Evolutionary conservation across 1,140 invertebrate genomes (phyloP).

Genomic region (Drosophila tani): DNA sequence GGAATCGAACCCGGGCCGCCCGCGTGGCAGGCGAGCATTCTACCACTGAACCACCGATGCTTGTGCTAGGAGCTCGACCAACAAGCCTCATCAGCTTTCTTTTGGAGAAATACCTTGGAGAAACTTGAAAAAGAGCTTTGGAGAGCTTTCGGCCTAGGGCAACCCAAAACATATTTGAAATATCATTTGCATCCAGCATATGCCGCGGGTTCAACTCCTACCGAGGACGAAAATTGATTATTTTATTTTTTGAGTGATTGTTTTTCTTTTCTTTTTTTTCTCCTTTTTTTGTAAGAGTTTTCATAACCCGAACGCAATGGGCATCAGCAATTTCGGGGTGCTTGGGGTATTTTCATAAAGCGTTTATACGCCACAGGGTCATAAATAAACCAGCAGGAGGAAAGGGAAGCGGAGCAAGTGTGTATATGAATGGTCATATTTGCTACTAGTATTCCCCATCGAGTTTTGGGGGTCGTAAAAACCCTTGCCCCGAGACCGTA

Average conservation of each 20-base stretch:
- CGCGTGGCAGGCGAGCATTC: conserved; percentile 94
- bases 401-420: conserved; percentile 1
- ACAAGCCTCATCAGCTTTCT: neutral
- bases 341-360: conserved; percentile 51
- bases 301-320: conserved; percentile 32
- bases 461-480: conserved; percentile 49
- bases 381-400: conserved; percentile 55
- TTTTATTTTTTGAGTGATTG: conserved; percentile 46
- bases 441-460: conserved; percentile 27
- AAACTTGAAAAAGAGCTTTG: conserved; percentile 23
- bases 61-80: conserved; percentile 5
- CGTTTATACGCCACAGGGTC: conserved; percentile 57
- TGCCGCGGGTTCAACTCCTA: conserved; percentile 10
- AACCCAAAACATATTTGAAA: conserved; percentile 5
- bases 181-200: conserved; percentile 2
- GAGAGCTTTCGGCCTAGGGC: conserved; percentile 30
- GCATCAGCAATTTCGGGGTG: conserved; percentile 36
- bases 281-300: conserved; percentile 9
- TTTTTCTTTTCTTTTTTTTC: conserved; percentile 6
- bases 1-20: conserved; percentile 94
- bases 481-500: conserved; percentile 55
- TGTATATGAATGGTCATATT: conserved; percentile 25
- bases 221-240: conserved; percentile 2
- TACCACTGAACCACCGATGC: conserved; percentile 89
- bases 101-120: neutral